phyloP scores from a whole-genome alignment of 2,888 invertebrate genomes.

The Synanthedon andrenaeformis region DNA sequence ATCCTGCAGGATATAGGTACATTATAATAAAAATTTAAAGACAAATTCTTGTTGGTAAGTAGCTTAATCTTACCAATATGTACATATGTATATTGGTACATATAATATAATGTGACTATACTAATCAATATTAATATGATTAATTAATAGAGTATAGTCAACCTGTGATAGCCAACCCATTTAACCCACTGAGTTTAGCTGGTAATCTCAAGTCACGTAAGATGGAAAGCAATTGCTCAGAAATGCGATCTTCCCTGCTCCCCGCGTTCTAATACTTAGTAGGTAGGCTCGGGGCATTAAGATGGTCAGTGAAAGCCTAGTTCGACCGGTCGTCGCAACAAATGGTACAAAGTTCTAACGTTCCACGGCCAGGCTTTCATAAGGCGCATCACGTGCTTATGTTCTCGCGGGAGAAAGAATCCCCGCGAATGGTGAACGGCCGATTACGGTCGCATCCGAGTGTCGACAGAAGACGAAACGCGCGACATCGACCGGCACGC shows the following conservation, averaged over 20 bases:
- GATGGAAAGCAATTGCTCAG: background rate
- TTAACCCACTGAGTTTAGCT: background rate
- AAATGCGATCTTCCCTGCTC: background rate
- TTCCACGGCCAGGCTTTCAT: conserved; percentile 50
- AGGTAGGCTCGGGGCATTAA: background rate
- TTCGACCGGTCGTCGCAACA: conserved; percentile 11
- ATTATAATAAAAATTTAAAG: too few species aligned
- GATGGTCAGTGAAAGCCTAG: conserved; percentile 1
- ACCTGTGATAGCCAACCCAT: too few species aligned
- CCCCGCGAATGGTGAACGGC: conserved; percentile 31
- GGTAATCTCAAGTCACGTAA: background rate
- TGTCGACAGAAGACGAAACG: conserved; percentile 41
- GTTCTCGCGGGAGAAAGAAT: conserved; percentile 38
- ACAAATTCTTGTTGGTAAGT: too few species aligned
- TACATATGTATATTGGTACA: too few species aligned
- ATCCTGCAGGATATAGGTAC: too few species aligned
- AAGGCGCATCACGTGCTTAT: conserved; percentile 41
- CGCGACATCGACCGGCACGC: conserved; percentile 42
- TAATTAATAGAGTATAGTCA: too few species aligned
- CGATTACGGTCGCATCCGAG: conserved; percentile 11
- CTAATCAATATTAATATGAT: too few species aligned
- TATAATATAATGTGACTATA: too few species aligned
- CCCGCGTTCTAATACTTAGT: background rate
- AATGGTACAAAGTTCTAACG: conserved; percentile 15
- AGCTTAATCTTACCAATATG: too few species aligned